Conservation (phyloP, 2,113 vertebrate genomes). For the Misgurnus mizolepis region DNA sequence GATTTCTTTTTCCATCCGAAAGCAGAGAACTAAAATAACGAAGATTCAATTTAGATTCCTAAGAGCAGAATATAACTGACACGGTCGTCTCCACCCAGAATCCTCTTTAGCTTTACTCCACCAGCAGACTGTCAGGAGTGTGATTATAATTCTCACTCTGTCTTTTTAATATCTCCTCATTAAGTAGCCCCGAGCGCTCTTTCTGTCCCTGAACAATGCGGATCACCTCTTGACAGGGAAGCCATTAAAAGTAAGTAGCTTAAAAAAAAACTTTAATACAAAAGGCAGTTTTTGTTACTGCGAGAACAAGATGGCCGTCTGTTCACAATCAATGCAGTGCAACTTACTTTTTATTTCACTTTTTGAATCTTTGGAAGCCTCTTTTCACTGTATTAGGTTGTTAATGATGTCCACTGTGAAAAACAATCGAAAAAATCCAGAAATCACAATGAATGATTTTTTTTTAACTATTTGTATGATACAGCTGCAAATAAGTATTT, state of each 20-base stretch:
- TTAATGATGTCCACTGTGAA: background rate
- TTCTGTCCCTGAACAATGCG: conserved; percentile 60
- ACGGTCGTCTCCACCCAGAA: background rate
- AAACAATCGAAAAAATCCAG: too few relatives aligned
- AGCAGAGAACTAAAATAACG: background rate
- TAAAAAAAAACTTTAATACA: conserved; percentile 19
- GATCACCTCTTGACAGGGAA: conserved; percentile 63
- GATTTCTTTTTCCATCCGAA: background rate
- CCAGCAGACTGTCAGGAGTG: background rate
- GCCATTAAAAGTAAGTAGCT: conserved; percentile 57
- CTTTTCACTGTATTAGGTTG: too few relatives aligned
- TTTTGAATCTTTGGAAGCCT: too few relatives aligned
- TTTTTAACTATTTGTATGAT: too few relatives aligned
- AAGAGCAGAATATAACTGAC: conserved; percentile 8
- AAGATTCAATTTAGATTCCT: conserved; percentile 13
- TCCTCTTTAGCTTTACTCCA: background rate
- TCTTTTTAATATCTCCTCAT: conserved; percentile 70
- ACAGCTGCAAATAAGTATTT: too few relatives aligned
- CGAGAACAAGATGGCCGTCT: too few relatives aligned
- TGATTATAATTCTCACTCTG: conserved; percentile 61
- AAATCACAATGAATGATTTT: too few relatives aligned
- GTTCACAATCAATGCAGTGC: background rate
- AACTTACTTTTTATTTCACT: too few relatives aligned
- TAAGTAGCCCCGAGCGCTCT: conserved; percentile 66
- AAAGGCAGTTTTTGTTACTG: conserved; percentile 1